These are phyloP conservation scores for Lathamus discolor DNA, from an alignment of 2,113 vertebrate species.

Conservation along the genomic window DNA sequence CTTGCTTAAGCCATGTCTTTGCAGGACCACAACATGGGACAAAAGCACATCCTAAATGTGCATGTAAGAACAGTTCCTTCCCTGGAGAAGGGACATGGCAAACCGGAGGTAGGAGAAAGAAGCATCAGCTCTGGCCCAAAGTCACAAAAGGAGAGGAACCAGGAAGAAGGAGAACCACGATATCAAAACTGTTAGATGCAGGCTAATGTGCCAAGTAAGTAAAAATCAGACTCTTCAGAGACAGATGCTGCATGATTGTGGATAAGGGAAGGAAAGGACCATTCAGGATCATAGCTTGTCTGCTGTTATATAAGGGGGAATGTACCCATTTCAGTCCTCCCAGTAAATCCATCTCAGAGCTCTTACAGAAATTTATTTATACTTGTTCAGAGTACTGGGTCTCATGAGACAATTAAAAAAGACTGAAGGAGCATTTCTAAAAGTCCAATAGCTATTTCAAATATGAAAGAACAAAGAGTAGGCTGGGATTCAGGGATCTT, in stretches of 20 bases:
- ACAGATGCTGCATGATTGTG: not conserved
- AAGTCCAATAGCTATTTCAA: slow-evolving; percentile 29
- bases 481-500: slow-evolving; percentile 4
- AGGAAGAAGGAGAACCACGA: not conserved
- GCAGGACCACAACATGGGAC: not conserved
- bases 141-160: not conserved
- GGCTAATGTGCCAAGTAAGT: not conserved
- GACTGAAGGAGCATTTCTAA: not conserved
- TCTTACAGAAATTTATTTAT: slow-evolving; percentile 34
- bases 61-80: not conserved
- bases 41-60: not conserved
- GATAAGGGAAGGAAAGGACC: not conserved
- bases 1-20: not conserved
- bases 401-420: slow-evolving; percentile 32
- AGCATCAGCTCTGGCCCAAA: not conserved
- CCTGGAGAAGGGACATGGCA: not conserved
- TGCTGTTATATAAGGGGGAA: not conserved
- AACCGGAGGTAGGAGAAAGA: not conserved
- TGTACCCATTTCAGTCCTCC: not conserved
- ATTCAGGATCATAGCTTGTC: not conserved
- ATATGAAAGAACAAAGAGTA: slow-evolving; percentile 36
- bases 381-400: not conserved
- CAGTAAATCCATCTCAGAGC: not conserved
- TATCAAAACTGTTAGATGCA: not conserved
- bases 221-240: not conserved